These are phyloP conservation scores for Conops quadrifasciatus DNA, from an alignment of 2,888 invertebrate genomes.

Conservation along the genomic window DNA sequence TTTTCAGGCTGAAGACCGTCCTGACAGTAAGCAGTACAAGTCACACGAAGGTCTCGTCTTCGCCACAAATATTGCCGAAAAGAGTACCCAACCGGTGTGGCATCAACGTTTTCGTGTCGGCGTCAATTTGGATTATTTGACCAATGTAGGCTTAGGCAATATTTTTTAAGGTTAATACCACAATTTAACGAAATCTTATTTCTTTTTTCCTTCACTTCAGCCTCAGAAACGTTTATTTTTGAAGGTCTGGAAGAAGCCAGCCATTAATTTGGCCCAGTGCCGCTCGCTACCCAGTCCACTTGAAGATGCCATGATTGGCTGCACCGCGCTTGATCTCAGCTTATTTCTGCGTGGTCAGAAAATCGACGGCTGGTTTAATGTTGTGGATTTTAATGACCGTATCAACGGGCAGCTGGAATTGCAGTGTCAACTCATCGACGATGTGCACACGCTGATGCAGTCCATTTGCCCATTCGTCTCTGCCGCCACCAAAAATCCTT, in stretches of 20 bases:
- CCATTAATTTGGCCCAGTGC: constrained; percentile 61
- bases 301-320: constrained; percentile 70
- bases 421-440: constrained; percentile 68
- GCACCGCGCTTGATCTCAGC: constrained; percentile 70
- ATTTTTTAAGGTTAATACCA: not conserved
- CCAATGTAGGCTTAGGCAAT: constrained; percentile 66
- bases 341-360: constrained; percentile 67
- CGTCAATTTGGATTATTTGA: constrained; percentile 66
- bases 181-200: not conserved
- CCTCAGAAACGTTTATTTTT: constrained; percentile 69
- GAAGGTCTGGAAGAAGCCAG: constrained; percentile 71
- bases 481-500: constrained; percentile 27
- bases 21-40: constrained; percentile 53
- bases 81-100: constrained; percentile 69
- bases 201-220: constrained; percentile 56
- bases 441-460: constrained; percentile 44
- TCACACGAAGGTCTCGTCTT: constrained; percentile 64
- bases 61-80: constrained; percentile 67
- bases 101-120: constrained; percentile 67
- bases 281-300: constrained; percentile 66
- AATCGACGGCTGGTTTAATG: constrained; percentile 72
- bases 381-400: constrained; percentile 70
- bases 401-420: constrained; percentile 73
- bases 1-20: constrained; percentile 66
- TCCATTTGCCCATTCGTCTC: not conserved